Evolutionary conservation across 2,888 invertebrate species (phyloP), one percentile per base, ranked within the genome.

Genomic region (Rugalucina vietnamica): DNA sequence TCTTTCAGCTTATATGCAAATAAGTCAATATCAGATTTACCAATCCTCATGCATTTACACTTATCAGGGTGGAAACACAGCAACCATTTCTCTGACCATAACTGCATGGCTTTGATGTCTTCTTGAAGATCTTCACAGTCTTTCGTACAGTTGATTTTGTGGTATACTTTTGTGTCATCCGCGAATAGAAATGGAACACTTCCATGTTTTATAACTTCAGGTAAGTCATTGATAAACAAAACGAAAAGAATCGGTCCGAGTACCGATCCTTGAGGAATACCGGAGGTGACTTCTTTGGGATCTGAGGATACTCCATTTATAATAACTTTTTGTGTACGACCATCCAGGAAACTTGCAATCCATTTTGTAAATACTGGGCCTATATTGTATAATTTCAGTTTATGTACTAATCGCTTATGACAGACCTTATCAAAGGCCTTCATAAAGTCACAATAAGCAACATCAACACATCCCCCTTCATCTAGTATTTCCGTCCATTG

Each of bases 371-470:
- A 29, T 29, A 60, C 8, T 29, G 60, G 27, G 1, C 60, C 60
- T 29, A 60, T 60, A 18, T 43, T 43, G 18, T 54, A 54, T 54
- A 54, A 54, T n/a, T 54, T 54, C 8, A 54, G 10, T 60, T 24
- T 60, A 60, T 60, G 60, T 32, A 60, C 60, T 60, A 60, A 29
- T 24, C 60, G 24, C 18, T 60, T 60, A 60, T 60, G 60, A 60
- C 60, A 60, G 29, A 60, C 60, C 60, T 24, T 60, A 18, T 60
- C 60, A 60, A 60, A 60, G 8, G 60, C 60, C 60, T 60, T 27
- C 60, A 60, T 60, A 60, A 60, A 60, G 27, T 60, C 60, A 60
- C 60, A 60, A 43, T n/a, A n/a, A n/a, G n/a, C n/a, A n/a, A n/a
- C n/a, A n/a, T n/a, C n/a, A n/a, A n/a, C n/a, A n/a, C n/a, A n/a